Evolutionary conservation across 2,888 invertebrate genomes (phyloP).

Genomic region (Melolontha melolontha): DNA sequence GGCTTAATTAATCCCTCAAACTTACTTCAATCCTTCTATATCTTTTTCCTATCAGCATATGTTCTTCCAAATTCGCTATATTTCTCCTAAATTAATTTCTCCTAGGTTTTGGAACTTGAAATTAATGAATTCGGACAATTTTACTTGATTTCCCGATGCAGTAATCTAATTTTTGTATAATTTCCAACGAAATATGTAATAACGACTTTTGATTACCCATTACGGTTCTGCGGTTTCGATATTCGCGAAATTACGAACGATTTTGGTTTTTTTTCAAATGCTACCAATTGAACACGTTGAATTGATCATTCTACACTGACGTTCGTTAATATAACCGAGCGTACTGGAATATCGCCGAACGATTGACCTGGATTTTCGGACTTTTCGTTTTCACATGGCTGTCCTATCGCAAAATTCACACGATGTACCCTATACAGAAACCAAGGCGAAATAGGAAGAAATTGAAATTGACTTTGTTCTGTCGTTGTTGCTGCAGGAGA

Average conservation of each 20-base stretch:
- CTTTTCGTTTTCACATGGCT: conserved; percentile 20
- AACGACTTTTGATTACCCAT: conserved; percentile 7
- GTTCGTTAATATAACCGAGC: conserved; percentile 10
- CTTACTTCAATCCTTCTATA: too few species aligned
- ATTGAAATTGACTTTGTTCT: neutral
- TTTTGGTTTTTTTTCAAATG: conserved; percentile 6
- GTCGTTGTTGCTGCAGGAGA: neutral
- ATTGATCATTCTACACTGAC: conserved; percentile 27
- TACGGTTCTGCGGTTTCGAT: neutral
- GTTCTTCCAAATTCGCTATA: too few species aligned
- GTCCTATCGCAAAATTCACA: conserved; percentile 16
- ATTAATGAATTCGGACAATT: too few species aligned
- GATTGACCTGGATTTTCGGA: conserved; percentile 32
- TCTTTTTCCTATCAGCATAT: too few species aligned
- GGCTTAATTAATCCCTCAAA: too few species aligned
- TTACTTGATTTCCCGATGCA: too few species aligned
- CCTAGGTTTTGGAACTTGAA: too few species aligned
- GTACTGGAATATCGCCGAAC: conserved; percentile 14
- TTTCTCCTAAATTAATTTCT: too few species aligned
- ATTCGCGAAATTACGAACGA: neutral
- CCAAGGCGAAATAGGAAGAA: neutral
- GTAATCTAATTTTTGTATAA: too few species aligned
- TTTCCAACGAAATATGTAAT: neutral
- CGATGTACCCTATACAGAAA: conserved; percentile 17
- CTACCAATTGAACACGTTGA: conserved; percentile 7